These are phyloP conservation scores for Clarias gariepinus DNA, from an alignment of 2,113 vertebrate species.

Conservation along the genomic window DNA sequence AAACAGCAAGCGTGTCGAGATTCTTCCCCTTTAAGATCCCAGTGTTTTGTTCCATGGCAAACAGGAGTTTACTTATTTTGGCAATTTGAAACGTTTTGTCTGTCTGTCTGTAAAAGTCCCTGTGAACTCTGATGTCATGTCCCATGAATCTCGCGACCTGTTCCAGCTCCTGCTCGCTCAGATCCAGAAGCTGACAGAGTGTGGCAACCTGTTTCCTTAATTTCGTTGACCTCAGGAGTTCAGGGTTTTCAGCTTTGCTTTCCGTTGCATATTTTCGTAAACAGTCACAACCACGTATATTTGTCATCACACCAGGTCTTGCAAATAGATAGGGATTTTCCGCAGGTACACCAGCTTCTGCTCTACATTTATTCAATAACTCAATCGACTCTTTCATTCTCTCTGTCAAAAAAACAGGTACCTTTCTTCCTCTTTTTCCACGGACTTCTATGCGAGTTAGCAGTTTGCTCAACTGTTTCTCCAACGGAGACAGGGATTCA, in stretches of 20 bases:
- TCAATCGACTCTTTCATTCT: neutral
- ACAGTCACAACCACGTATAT: neutral
- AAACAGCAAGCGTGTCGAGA: neutral
- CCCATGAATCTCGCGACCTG: neutral
- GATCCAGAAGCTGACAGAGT: neutral
- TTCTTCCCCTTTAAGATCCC: neutral
- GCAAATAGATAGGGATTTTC: neutral
- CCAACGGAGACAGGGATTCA: neutral
- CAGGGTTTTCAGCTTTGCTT: neutral
- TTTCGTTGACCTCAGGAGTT: neutral
- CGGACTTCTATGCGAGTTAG: neutral
- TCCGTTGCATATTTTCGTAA: neutral
- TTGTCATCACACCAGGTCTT: neutral
- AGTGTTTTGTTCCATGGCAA: slow-evolving; percentile 15
- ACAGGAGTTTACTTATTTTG: slow-evolving; percentile 28
- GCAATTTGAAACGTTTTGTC: slow-evolving; percentile 31
- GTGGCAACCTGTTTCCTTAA: neutral
- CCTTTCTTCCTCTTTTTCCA: neutral
- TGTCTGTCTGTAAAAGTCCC: slow-evolving; percentile 23
- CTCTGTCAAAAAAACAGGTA: neutral
- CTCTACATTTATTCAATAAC: neutral
- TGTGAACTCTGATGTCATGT: neutral
- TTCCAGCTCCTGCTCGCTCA: neutral
- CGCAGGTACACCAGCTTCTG: neutral
- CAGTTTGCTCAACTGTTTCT: neutral